A percentile compares a stretch with the other conserved stretches of the same genome.
These are phyloP conservation scores for Phaonia tiefii DNA, from an alignment of 2,888 invertebrate genomes.

Conservation along the genomic window DNA sequence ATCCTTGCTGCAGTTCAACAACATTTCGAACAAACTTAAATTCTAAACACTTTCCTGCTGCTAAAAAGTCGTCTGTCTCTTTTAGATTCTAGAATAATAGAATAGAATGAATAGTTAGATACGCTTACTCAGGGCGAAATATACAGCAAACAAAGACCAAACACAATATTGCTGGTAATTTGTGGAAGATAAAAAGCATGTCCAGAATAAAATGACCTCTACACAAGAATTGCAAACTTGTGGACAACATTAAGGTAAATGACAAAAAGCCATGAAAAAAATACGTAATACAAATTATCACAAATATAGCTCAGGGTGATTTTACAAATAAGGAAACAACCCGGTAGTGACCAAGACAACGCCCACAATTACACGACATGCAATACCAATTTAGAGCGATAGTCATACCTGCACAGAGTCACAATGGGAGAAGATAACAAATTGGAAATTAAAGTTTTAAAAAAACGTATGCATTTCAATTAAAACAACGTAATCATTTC, in stretches of 20 bases:
- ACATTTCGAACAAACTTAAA: constrained; percentile 15
- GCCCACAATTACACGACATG: background rate
- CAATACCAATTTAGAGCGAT: background rate
- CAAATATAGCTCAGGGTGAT: constrained; percentile 1
- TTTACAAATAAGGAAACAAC: background rate
- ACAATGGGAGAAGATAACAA: background rate
- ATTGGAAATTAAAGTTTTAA: no score
- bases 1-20: background rate
- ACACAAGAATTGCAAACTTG: background rate
- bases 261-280: background rate
- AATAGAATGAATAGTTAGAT: constrained; percentile 9
- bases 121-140: background rate
- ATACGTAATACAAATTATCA: constrained; percentile 30
- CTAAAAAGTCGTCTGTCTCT: background rate
- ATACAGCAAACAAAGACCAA: background rate
- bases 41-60: background rate
- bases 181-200: background rate
- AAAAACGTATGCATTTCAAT: no score
- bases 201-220: constrained; percentile 16
- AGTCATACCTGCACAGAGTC: background rate
- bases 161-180: constrained; percentile 14
- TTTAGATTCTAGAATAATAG: constrained; percentile 58
- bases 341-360: background rate
- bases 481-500: no score
- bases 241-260: background rate